These are phyloP conservation scores for Cyrtonyx montezumae DNA, from an alignment of 2,113 vertebrate genomes.

Conservation along the genomic window DNA sequence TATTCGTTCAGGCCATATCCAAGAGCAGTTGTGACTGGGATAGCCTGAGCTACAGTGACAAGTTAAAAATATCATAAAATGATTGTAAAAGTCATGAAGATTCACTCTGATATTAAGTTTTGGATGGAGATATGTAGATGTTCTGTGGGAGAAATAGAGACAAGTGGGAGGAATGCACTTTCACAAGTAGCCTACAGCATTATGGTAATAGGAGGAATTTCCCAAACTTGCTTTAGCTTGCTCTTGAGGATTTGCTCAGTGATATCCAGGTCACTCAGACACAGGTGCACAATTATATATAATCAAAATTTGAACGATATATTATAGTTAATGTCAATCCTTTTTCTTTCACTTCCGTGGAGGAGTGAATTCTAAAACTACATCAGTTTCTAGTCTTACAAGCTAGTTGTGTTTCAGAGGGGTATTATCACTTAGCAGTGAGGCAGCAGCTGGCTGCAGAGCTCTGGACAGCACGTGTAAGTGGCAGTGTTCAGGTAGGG, in stretches of 20 bases:
- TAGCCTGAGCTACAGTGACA: neutral
- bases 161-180: neutral
- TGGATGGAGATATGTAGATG: neutral
- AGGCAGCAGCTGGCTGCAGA: neutral
- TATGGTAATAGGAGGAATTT: neutral
- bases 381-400: neutral
- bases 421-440: too few species aligned
- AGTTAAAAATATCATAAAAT: neutral
- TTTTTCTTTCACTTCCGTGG: neutral
- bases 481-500: accelerated
- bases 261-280: neutral
- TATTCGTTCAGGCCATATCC: neutral
- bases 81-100: neutral
- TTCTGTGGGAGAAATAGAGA: neutral
- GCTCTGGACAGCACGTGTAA: neutral
- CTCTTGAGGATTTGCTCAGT: neutral
- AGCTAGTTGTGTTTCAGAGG: neutral
- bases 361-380: neutral
- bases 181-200: neutral
- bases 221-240: neutral
- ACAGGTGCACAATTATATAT: neutral
- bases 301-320: neutral
- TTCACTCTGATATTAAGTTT: neutral
- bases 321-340: neutral
- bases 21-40: neutral